A percentile compares a stretch with the other conserved stretches of the same genome.
phyloP scores from a whole-genome alignment of 2,113 vertebrate genomes.

The Melanotaenia duboulayi region DNA sequence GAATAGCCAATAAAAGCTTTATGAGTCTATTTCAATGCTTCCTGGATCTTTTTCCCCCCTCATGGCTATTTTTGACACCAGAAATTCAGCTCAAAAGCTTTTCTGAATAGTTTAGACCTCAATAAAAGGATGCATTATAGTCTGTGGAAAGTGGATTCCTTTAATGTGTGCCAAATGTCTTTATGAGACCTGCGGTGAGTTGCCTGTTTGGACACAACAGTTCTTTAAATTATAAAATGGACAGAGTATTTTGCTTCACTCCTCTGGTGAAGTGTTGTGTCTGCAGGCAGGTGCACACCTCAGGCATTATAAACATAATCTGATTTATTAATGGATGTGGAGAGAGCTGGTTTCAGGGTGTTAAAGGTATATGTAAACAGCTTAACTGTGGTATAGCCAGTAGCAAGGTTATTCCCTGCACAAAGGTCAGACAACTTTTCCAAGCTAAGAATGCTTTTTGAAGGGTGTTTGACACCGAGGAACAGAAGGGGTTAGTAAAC shows the following conservation, averaged over 20 bases:
- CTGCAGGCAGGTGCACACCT: conserved; percentile 22
- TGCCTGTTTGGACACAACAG: conserved; percentile 5
- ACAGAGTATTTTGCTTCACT: background rate
- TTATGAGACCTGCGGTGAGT: background rate
- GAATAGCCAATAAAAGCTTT: conserved; percentile 38
- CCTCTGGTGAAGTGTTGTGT: background rate
- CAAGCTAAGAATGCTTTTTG: conserved; percentile 10
- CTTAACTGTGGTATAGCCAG: conserved; percentile 35
- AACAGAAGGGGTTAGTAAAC: background rate
- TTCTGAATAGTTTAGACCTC: conserved; percentile 22
- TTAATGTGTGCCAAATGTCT: conserved; percentile 1
- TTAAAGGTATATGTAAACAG: conserved; percentile 54
- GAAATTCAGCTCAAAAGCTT: conserved; percentile 3
- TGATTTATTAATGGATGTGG: conserved; percentile 54
- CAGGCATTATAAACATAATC: conserved; percentile 41
- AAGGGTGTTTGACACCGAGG: background rate
- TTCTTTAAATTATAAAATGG: background rate
- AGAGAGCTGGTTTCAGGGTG: conserved; percentile 39
- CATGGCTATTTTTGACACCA: conserved; percentile 15
- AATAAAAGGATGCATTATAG: conserved; percentile 14
- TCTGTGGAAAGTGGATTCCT: background rate
- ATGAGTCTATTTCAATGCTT: conserved; percentile 22
- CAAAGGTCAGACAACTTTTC: conserved; percentile 20
- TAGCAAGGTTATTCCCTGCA: conserved; percentile 33
- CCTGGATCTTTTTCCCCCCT: conserved; percentile 8